Evolutionary conservation across 1,140 invertebrate species (phyloP), one percentile per base, ranked within the genome.

Genomic region (Brachionus rotundiformis): DNA sequence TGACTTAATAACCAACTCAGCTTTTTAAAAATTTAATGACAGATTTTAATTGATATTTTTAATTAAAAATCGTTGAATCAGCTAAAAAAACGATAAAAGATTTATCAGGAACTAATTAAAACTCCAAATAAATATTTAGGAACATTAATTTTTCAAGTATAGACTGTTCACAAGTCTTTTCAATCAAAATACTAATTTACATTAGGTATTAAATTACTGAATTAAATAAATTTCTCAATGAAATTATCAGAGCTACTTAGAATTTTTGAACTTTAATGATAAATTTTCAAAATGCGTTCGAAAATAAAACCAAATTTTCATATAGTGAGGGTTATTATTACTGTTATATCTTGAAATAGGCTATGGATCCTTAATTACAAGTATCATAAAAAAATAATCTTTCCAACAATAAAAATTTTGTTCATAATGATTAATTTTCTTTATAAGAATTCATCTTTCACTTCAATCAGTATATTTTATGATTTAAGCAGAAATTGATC

Each of bases 81-180:
- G 16, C 47, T 19, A 54, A 7, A 54, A 54, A 23, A 54, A 54
- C 23, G 23, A 23, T 19, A 54, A 16, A 23, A 54, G 47, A n/a
- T n/a, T 19, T 19, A 54, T 19, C 47, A 54, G 47, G 47, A 54
- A 54, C 47, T 54, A 54, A 54, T 54, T 54, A 54, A 54, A 54
- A 54, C 23, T 6, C 47, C 23, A 54, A 6, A 54, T 19, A 54
- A 54, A 54, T 54, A 54, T 54, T 54, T 54, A 54, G 23, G 47
- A 54, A 54, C 47, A 54, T 54, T n/a, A 54, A 54, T 19, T 54
- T 54, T 49, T 54, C 2, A 54, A 54, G 47, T 19, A 16, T 54
- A 54, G 47, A 16, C 47, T 25, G 19, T 54, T 54, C 47, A 23
- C 47, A 54, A 54, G 47, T 54, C 1, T 19, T 54, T 54, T 19